A percentile compares a stretch with the other conserved stretches of the same genome.
These are phyloP conservation scores for Pseudobourletiella spinata DNA, from an alignment of 1,140 invertebrate genomes.

Conservation along the genomic window DNA sequence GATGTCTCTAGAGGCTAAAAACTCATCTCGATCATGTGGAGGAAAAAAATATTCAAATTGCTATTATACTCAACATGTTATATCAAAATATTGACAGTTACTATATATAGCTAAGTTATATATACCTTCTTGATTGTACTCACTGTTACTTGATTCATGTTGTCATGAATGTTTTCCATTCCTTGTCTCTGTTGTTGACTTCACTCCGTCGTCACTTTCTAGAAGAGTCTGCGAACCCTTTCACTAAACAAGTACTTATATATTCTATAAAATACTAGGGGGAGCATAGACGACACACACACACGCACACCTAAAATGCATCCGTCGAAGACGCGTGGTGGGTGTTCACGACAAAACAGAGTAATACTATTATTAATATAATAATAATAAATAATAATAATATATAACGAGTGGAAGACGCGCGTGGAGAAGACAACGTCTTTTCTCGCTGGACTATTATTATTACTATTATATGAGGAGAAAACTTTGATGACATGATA, in stretches of 20 bases:
- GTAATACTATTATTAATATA: not conserved
- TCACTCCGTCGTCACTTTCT: not conserved
- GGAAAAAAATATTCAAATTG: not conserved
- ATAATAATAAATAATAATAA: not conserved
- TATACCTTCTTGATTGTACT: conserved; percentile 4
- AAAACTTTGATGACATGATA: not conserved
- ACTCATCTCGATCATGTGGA: not conserved
- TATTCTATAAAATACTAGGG: too few species aligned
- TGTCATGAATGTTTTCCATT: conserved; percentile 6
- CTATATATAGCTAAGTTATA: not conserved
- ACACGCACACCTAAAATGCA: not conserved
- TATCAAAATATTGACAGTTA: conserved; percentile 1
- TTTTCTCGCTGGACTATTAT: not conserved
- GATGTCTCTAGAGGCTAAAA: not conserved
- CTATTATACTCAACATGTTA: not conserved
- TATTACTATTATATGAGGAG: too few species aligned
- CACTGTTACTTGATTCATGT: conserved; percentile 4
- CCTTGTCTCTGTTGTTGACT: not conserved
- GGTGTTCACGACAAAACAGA: too few species aligned
- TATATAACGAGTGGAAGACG: not conserved
- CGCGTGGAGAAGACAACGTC: not conserved
- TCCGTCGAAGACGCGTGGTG: too few species aligned
- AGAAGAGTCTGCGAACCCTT: not conserved
- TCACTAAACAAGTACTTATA: too few species aligned
- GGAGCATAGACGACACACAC: too few species aligned